These are phyloP conservation scores for Pungitius pungitius DNA, from an alignment of 2,113 vertebrate genomes.

Conservation along the genomic window DNA sequence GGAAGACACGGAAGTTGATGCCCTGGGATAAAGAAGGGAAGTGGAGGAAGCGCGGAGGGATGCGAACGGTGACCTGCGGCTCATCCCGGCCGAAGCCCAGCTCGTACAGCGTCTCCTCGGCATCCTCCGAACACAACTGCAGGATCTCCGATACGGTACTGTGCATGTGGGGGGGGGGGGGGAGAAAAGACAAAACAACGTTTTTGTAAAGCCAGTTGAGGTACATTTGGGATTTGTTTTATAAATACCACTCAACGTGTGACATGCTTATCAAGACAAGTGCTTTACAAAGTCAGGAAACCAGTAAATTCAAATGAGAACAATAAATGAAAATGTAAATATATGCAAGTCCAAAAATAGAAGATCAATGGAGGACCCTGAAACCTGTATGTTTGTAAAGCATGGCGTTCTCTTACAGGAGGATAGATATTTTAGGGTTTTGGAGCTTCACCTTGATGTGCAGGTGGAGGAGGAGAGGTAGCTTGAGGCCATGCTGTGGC, in stretches of 20 bases:
- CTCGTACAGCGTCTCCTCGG: slow-evolving; percentile 87
- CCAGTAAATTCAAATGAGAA: neutral
- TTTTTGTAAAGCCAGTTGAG: neutral
- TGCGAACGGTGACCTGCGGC: slow-evolving; percentile 79
- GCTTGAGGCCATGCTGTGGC: slow-evolving; percentile 86
- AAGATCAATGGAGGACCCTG: neutral
- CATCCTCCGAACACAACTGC: slow-evolving; percentile 83
- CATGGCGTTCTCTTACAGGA: neutral
- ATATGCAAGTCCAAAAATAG: neutral
- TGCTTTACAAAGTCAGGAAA: neutral
- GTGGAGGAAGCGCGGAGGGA: slow-evolving; percentile 90
- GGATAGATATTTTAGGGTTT: neutral
- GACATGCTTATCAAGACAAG: neutral
- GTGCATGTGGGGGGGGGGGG: neutral
- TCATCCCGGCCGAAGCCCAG: slow-evolving; percentile 88
- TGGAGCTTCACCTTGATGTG: slow-evolving; percentile 83
- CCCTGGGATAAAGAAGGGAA: slow-evolving; percentile 86
- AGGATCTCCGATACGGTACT: slow-evolving; percentile 83
- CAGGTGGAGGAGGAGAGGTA: slow-evolving; percentile 81
- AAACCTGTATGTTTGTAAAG: neutral
- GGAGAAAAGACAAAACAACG: neutral
- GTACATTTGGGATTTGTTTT: neutral
- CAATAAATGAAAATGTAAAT: neutral
- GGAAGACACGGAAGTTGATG: slow-evolving; percentile 91
- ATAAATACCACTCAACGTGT: neutral